Percentiles rank a stretch among this genome's conserved stretches.
phyloP scores from a whole-genome alignment of 2,113 vertebrate genomes.

The Xenopus tropicalis region UCB_Xtro_10.0 CM004443.2:189184001-189184500 shows the following conservation, averaged over 20 bases:
- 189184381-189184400: conserved; percentile 67
- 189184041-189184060: conserved; percentile 91
- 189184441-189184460: conserved; percentile 43
- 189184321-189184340: conserved; percentile 53
- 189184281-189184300: conserved; percentile 45
- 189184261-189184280: conserved; percentile 16
- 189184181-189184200: conserved; percentile 42
- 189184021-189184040: conserved; percentile 90
- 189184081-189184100: conserved; percentile 87
- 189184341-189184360: conserved; percentile 53
- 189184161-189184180: conserved; percentile 42
- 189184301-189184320: conserved; percentile 53
- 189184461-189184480: not conserved
- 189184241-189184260: not conserved
- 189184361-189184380: conserved; percentile 79
- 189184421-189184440: conserved; percentile 65
- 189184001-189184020: conserved; percentile 96
- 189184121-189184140: conserved; percentile 66
- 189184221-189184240: conserved; percentile 15
- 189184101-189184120: conserved; percentile 80
- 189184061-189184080: conserved; percentile 94
- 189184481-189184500: not conserved
- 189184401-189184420: conserved; percentile 64
- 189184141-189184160: conserved; percentile 53
- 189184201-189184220: conserved; percentile 39